phyloP scores from a whole-genome alignment of 2,113 vertebrate genomes.

The Rhombomys opimus region DNA sequence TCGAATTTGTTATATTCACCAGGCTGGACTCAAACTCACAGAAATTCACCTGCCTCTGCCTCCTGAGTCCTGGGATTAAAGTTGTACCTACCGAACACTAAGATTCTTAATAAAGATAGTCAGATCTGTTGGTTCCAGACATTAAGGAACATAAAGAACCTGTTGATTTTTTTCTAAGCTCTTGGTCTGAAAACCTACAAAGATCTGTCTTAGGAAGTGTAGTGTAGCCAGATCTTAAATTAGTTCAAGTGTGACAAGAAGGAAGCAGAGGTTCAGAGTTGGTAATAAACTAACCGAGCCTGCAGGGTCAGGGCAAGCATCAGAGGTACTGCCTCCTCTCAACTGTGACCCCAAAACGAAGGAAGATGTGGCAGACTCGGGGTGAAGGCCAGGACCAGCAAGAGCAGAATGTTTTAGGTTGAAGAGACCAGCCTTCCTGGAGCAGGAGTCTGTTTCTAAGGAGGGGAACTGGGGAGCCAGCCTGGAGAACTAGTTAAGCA shows the following conservation, averaged over 20 bases:
- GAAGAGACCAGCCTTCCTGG: background rate
- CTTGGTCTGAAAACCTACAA: conserved; percentile 42
- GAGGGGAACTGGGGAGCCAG: background rate
- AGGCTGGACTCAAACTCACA: background rate
- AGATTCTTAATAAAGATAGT: background rate
- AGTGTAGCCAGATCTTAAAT: background rate
- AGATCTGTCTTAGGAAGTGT: background rate
- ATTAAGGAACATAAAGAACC: conserved; percentile 50
- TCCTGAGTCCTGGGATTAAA: background rate
- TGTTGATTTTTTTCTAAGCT: conserved; percentile 20
- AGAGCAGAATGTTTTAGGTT: background rate
- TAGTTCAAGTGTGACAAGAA: conserved; percentile 18
- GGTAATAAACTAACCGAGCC: background rate
- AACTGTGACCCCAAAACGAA: background rate
- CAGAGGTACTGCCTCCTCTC: background rate
- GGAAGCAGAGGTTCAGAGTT: background rate
- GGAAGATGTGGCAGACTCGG: background rate
- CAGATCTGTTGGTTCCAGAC: conserved; percentile 42
- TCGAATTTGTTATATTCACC: background rate
- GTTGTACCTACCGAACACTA: background rate
- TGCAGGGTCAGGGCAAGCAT: background rate
- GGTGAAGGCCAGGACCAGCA: background rate
- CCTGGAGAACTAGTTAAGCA: background rate
- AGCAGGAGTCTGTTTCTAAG: background rate
- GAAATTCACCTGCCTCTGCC: background rate